Conservation (phyloP, 2,888 invertebrate species). For the Tryphoninae sp. region DNA sequence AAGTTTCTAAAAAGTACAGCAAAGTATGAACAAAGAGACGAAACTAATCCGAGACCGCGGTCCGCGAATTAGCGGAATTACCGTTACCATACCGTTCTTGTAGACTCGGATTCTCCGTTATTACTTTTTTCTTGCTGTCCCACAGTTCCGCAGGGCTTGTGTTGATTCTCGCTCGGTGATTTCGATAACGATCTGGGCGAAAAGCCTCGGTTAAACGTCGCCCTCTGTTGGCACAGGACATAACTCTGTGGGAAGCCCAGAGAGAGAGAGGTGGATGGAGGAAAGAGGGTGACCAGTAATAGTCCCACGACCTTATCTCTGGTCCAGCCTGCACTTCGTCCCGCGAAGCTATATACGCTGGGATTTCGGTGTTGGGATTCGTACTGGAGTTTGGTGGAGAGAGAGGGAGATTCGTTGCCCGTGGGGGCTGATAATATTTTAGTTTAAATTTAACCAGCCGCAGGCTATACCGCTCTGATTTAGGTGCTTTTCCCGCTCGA, state of each 20-base stretch:
- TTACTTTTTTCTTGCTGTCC: no score
- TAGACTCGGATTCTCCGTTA: no score
- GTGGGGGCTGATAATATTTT: slow-evolving; percentile 73
- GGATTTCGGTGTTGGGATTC: slow-evolving; percentile 53
- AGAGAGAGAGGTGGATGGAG: slow-evolving; percentile 17
- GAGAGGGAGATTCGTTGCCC: slow-evolving; percentile 57
- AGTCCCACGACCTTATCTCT: slow-evolving; percentile 70
- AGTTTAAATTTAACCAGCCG: slow-evolving; percentile 78
- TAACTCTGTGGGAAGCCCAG: slow-evolving; percentile 20
- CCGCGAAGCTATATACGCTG: slow-evolving; percentile 45
- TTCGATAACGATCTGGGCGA: slow-evolving; percentile 50
- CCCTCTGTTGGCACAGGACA: slow-evolving; percentile 29
- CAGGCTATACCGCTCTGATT: slow-evolving; percentile 77
- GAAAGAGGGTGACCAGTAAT: slow-evolving; percentile 61
- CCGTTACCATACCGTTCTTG: no score
- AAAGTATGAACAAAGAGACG: no score
- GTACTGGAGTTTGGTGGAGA: slow-evolving; percentile 42
- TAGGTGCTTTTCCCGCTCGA: slow-evolving; percentile 71
- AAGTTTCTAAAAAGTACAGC: no score
- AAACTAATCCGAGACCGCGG: no score
- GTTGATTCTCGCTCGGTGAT: slow-evolving; percentile 43
- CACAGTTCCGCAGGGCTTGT: slow-evolving; percentile 23
- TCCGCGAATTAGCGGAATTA: background rate
- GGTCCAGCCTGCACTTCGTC: slow-evolving; percentile 67
- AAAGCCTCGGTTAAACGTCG: slow-evolving; percentile 39